phyloP scores from a whole-genome alignment of 2,888 invertebrate species.

The Gerris lacustris region DNA sequence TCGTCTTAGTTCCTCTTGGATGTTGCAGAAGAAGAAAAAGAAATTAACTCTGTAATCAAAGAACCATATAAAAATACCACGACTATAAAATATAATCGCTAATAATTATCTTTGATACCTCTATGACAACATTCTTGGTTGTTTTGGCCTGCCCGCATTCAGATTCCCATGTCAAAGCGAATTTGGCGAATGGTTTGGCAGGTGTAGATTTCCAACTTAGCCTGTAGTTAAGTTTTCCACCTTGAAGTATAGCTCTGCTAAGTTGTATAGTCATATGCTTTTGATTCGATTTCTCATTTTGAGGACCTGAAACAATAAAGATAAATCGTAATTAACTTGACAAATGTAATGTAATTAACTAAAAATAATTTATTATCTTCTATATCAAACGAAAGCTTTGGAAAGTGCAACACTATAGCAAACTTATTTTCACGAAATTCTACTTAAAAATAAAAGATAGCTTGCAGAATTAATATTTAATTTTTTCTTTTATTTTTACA shows the following conservation, averaged over 20 bases:
- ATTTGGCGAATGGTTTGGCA: constrained; percentile 5
- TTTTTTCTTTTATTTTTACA: no score
- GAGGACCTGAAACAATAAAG: not conserved
- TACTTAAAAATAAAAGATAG: no score
- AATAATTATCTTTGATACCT: constrained; percentile 8
- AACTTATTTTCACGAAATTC: no score
- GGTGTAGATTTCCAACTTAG: constrained; percentile 15
- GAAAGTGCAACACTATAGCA: no score
- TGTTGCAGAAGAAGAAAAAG: no score
- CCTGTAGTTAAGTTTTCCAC: constrained; percentile 8
- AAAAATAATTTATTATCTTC: no score
- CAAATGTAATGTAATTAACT: no score
- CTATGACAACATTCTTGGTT: constrained; percentile 8
- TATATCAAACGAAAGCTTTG: no score
- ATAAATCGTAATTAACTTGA: not conserved
- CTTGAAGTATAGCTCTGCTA: not conserved
- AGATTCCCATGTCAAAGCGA: constrained; percentile 15
- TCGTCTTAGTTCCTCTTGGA: no score
- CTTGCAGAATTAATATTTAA: no score
- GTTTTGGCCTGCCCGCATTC: constrained; percentile 13
- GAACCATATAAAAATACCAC: not conserved
- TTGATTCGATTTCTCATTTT: not conserved
- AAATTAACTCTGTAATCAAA: no score
- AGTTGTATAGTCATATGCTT: not conserved
- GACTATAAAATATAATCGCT: not conserved